Conservation (phyloP, 2,113 vertebrate species). For the Hystrix brachyura region DNA sequence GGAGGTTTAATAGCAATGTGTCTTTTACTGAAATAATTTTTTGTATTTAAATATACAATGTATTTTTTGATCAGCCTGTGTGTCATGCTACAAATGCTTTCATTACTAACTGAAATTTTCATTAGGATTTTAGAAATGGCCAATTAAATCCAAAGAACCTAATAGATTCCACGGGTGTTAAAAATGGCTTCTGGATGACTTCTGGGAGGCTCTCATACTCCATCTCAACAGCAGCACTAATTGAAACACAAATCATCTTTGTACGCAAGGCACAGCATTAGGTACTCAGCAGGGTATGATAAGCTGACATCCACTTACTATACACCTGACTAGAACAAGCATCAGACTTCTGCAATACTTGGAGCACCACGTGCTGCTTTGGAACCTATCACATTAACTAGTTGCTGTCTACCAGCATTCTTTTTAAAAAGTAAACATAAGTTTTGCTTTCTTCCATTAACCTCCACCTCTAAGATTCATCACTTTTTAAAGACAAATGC, state of each 20-base stretch:
- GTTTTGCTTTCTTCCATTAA: constrained; percentile 37
- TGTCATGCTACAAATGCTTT: neutral
- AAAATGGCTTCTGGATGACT: neutral
- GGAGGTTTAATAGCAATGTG: neutral
- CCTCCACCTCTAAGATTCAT: neutral
- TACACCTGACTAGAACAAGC: neutral
- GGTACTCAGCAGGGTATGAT: too few relatives aligned
- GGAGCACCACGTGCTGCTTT: neutral
- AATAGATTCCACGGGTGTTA: neutral
- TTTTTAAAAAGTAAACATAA: constrained; percentile 19
- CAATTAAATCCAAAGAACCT: neutral
- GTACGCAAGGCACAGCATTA: neutral
- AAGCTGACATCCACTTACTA: neutral
- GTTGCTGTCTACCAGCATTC: neutral
- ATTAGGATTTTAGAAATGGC: neutral
- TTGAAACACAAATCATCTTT: neutral
- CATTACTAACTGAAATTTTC: constrained; percentile 8
- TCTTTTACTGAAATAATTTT: neutral
- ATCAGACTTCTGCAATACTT: neutral
- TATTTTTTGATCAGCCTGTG: neutral
- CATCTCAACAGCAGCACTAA: neutral
- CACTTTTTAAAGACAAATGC: constrained; percentile 28
- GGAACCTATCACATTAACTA: neutral
- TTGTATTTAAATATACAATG: neutral
- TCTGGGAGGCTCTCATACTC: neutral